phyloP scores from a whole-genome alignment of 2,113 vertebrate genomes.

The Cyphotilapia sp. region DNA sequence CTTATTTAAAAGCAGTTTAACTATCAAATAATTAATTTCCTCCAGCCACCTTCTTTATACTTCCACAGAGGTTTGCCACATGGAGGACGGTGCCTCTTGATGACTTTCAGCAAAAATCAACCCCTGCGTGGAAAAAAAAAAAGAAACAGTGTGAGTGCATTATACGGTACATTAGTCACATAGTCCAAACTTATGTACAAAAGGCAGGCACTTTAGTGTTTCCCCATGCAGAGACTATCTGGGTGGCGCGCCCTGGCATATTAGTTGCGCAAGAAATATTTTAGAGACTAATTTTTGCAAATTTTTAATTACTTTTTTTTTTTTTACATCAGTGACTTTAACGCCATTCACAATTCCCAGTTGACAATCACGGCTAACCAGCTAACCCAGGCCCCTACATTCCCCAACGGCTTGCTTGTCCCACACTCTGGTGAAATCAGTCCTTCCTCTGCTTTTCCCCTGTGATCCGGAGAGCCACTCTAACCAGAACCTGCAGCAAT shows the following conservation, averaged over 20 bases:
- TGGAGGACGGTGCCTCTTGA: neutral
- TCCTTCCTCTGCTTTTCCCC: neutral
- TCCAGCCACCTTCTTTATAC: neutral
- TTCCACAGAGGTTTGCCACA: neutral
- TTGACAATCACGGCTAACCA: neutral
- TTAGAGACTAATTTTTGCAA: neutral
- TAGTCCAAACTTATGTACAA: neutral
- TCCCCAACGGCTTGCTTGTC: neutral
- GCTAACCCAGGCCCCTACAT: neutral
- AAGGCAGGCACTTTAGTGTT: neutral
- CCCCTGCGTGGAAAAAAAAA: conserved; percentile 35
- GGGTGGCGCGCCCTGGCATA: accelerated
- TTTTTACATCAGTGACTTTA: neutral
- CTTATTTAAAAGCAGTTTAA: neutral
- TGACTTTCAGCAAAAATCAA: conserved; percentile 10
- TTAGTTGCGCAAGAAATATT: neutral
- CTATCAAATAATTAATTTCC: neutral
- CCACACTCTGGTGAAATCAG: neutral
- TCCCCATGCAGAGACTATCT: neutral
- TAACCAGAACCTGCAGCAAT: neutral
- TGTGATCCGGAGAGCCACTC: neutral
- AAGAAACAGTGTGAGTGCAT: neutral
- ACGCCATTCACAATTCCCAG: neutral
- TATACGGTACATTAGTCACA: neutral
- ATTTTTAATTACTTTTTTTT: neutral